phyloP scores from a whole-genome alignment of 2,888 invertebrate species.

The Epicampocera succincta region DNA sequence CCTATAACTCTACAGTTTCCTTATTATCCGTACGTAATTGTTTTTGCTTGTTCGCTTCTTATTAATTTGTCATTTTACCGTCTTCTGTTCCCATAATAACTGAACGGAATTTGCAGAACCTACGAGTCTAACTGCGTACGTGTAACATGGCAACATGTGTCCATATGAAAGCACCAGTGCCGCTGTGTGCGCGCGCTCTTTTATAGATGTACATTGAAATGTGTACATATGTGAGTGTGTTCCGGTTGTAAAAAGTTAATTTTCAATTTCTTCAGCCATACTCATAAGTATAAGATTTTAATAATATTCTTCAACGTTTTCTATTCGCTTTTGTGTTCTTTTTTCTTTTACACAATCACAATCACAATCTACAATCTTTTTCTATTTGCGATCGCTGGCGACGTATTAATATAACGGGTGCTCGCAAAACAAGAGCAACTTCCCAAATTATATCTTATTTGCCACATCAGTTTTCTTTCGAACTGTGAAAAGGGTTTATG shows the following conservation, averaged over 20 bases:
- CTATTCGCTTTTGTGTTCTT: neutral
- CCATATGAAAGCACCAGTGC: too few relatives aligned
- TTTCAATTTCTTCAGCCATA: slow-evolving; percentile 22
- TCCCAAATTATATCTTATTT: too few relatives aligned
- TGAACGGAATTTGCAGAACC: too few relatives aligned
- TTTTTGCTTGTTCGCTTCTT: slow-evolving; percentile 7
- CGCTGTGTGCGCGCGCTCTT: too few relatives aligned
- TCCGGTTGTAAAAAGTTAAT: neutral
- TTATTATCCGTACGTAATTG: neutral
- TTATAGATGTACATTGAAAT: too few relatives aligned
- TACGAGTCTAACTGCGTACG: too few relatives aligned
- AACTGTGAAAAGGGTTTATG: too few relatives aligned
- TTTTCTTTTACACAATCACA: slow-evolving; percentile 9
- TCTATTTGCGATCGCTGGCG: neutral
- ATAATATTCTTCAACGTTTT: slow-evolving; percentile 20
- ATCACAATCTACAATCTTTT: slow-evolving; percentile 15
- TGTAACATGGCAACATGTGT: too few relatives aligned
- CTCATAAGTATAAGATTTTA: slow-evolving; percentile 27
- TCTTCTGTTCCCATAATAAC: slow-evolving; percentile 12
- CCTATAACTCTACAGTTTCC: too few relatives aligned
- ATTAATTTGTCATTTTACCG: slow-evolving; percentile 25
- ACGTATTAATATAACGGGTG: too few relatives aligned
- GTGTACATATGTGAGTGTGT: neutral
- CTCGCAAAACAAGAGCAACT: too few relatives aligned
- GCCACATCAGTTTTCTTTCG: too few relatives aligned